These are phyloP conservation scores for Oopsacas minuta DNA, from an alignment of 37 sponge, comb jelly and placozoan species.

Conservation along the genomic window DNA sequence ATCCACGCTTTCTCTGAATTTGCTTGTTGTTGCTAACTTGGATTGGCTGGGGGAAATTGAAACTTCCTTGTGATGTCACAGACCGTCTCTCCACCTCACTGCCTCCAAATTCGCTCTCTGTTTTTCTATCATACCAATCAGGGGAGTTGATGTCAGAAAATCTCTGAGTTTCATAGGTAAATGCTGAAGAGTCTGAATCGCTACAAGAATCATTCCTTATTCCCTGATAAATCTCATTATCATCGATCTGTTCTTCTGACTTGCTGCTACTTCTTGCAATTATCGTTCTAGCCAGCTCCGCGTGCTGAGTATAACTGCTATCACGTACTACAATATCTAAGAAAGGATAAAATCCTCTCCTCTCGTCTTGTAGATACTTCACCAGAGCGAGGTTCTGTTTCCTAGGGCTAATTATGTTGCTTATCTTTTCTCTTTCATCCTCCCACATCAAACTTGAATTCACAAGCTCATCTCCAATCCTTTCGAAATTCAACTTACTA, in stretches of 20 bases:
- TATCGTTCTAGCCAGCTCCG: neutral
- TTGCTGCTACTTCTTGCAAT: neutral
- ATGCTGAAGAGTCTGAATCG: neutral
- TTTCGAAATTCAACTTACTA: neutral
- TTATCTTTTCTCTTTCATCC: neutral
- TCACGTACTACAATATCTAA: neutral
- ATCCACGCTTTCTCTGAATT: too few species aligned
- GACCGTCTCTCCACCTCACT: neutral
- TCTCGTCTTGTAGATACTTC: neutral
- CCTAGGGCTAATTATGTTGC: neutral
- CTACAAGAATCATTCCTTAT: neutral
- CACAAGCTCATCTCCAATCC: neutral
- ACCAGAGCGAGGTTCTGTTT: neutral
- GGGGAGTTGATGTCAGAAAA: neutral
- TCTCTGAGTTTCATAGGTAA: neutral
- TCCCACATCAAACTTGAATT: neutral
- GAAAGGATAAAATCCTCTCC: neutral
- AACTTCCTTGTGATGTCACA: neutral
- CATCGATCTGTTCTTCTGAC: neutral
- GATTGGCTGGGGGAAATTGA: too few species aligned
- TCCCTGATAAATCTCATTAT: too few species aligned
- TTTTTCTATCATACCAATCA: neutral
- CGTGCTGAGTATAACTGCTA: neutral
- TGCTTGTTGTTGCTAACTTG: too few species aligned
- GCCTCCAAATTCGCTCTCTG: neutral